Evolutionary conservation across 2,113 vertebrate species (phyloP).

Genomic region (Uria aalge): DNA sequence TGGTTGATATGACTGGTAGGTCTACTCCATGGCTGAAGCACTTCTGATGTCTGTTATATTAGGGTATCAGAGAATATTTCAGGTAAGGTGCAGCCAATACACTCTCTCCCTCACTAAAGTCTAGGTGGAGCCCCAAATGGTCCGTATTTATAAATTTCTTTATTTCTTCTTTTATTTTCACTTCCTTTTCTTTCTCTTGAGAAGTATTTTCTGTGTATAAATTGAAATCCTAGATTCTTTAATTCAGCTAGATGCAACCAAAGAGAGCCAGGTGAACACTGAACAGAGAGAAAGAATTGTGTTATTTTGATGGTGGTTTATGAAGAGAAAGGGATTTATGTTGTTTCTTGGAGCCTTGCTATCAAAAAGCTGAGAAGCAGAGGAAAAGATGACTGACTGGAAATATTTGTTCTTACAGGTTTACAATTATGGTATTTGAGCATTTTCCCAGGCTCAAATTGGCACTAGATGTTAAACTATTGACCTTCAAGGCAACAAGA

Average conservation of each 20-base stretch:
- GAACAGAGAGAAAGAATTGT: neutral
- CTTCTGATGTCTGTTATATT: neutral
- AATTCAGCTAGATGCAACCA: neutral
- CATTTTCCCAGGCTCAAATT: neutral
- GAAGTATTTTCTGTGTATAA: neutral
- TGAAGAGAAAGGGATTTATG: neutral
- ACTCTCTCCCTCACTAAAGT: neutral
- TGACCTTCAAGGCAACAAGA: neutral
- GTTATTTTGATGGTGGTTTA: neutral
- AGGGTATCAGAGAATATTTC: neutral
- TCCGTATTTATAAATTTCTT: neutral
- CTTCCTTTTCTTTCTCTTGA: neutral
- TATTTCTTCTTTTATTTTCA: neutral
- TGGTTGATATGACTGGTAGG: neutral
- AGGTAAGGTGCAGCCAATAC: neutral
- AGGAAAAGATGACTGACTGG: neutral
- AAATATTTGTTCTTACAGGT: neutral
- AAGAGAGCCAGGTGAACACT: neutral
- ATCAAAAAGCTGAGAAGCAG: neutral
- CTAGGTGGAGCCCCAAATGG: too few relatives aligned
- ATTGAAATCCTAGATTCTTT: neutral
- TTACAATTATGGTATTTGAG: neutral
- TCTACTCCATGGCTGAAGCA: neutral
- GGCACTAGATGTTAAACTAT: neutral
- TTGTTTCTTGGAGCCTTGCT: neutral